Conservation (phyloP, 2,113 vertebrate species). For the Ptyas mucosa region DNA sequence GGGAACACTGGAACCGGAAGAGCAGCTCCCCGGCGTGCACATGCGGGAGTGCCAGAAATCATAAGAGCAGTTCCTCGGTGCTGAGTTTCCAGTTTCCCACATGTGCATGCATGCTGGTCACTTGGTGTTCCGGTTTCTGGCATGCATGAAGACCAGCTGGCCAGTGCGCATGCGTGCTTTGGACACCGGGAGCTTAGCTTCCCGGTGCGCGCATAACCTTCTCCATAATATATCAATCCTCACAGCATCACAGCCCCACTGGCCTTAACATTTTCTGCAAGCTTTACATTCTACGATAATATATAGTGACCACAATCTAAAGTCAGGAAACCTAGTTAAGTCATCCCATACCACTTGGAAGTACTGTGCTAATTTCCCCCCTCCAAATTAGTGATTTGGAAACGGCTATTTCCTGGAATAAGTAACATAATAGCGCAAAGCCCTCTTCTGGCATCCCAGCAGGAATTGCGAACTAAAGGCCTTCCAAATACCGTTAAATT, state of each 20-base stretch:
- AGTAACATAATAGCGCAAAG: neutral
- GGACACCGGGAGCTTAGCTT: too few relatives aligned
- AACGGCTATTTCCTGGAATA: neutral
- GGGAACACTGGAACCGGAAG: too few relatives aligned
- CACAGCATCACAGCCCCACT: neutral
- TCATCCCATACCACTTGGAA: neutral
- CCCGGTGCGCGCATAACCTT: too few relatives aligned
- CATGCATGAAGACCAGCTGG: too few relatives aligned
- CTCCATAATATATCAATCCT: neutral
- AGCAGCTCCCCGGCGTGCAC: too few relatives aligned
- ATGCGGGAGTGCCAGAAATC: too few relatives aligned
- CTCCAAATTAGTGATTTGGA: neutral
- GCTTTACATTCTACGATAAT: neutral
- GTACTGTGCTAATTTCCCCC: neutral
- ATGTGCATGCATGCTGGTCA: too few relatives aligned
- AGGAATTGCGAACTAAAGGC: neutral
- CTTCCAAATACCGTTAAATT: neutral
- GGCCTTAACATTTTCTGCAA: neutral
- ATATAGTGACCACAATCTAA: neutral
- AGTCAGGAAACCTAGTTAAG: neutral
- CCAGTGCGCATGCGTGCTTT: too few relatives aligned
- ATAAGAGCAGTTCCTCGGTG: too few relatives aligned
- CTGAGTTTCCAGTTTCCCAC: too few relatives aligned
- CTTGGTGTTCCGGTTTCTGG: too few relatives aligned
- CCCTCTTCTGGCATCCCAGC: neutral